Evolutionary conservation across 2,113 vertebrate species (phyloP), one percentile per base, ranked within the genome.

Genomic region (Empidonax traillii): DNA sequence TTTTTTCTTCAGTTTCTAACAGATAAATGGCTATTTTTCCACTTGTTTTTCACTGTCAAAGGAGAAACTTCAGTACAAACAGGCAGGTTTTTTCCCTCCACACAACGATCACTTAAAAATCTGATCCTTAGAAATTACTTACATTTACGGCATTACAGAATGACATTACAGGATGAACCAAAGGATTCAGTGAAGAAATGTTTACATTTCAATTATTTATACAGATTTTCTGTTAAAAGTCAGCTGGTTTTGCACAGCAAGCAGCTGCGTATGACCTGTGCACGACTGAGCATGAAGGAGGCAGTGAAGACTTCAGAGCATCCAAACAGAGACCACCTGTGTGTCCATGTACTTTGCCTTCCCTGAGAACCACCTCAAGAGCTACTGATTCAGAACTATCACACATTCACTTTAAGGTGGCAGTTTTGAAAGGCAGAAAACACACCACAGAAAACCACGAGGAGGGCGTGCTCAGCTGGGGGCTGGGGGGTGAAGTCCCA

Each of bases 321-420:
- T 41, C 33, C 33, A 22, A 69, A 6, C 27, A 28, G 12, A 86
- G 19, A 49, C 18, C 6, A 2, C n/a, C 67, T 0, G 0, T 0
- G 0, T 24, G 25, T 21, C 33, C 8, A 1, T 0, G 1, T 43
- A 16, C 6, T 1, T 63, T 23, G 19, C 8, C 39, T 15, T 69
- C 16, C 46, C 67, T 3, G 3, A 80, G 18, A 27, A 46, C 3
- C 65, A 74, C 33, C 35, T 59, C 19, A 0, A 1, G 10, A 53
- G 23, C 33, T 73, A n/a, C 8, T 2, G 14, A 87, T 31, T 62
- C 53, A 73, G 53, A 53, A 53, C 51, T 44, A 2, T 2, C 25
- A 67, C 14, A 28, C 4, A 8, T 25, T 35, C 4, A 39, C 53
- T 71, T n/a, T 28, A 47, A 81, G 61, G 56, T 25, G 25, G 8